Evolutionary conservation across 2,113 vertebrate species (phyloP).

Genomic region (Microcebus murinus): DNA sequence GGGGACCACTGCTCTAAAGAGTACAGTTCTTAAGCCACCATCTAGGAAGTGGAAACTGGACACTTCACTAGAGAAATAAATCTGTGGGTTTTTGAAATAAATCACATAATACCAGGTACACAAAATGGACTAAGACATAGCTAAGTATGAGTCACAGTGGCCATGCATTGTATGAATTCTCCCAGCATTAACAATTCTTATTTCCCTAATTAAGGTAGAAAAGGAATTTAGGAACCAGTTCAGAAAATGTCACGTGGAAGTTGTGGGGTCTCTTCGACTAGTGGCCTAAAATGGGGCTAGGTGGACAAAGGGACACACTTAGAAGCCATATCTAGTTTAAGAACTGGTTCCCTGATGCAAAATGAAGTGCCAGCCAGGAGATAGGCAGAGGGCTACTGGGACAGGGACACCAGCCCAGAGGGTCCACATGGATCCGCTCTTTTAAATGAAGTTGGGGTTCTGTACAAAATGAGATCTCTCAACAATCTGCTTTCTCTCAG

Average conservation of each 20-base stretch:
- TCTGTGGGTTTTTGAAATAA: background rate
- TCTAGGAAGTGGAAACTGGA: background rate
- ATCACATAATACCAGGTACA: background rate
- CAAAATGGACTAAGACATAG: background rate
- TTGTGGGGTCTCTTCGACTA: background rate
- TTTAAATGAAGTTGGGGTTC: background rate
- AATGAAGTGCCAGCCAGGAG: background rate
- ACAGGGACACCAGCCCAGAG: accelerated
- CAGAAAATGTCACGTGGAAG: accelerated
- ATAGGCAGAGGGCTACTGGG: accelerated
- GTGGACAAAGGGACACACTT: accelerated
- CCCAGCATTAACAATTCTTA: background rate
- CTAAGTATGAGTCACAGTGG: background rate
- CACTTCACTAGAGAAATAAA: background rate
- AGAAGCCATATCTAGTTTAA: background rate
- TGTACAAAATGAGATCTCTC: background rate
- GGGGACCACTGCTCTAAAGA: background rate
- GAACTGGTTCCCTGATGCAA: background rate
- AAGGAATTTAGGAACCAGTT: background rate
- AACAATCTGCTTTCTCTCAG: background rate
- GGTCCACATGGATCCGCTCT: background rate
- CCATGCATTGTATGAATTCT: background rate
- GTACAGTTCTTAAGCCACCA: background rate
- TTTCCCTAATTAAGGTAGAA: background rate
- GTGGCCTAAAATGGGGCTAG: accelerated